Evolutionary conservation across 2,113 vertebrate species (phyloP).

Genomic region (Colistium nudipinnis): DNA sequence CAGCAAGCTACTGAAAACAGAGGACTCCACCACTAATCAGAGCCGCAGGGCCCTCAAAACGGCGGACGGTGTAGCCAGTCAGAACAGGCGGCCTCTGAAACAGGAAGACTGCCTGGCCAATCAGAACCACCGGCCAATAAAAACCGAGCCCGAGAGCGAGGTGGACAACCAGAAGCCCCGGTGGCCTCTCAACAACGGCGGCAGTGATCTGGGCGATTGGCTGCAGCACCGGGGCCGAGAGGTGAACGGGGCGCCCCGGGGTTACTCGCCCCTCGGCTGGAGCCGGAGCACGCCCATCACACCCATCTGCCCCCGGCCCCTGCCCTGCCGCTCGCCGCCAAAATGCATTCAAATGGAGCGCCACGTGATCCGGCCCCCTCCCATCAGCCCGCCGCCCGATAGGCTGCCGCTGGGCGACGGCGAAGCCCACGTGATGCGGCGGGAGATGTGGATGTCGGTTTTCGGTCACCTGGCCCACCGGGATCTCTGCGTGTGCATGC

Average conservation of each 20-base stretch:
- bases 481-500: conserved; percentile 96
- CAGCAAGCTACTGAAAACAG: conserved; percentile 84
- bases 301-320: conserved; percentile 75
- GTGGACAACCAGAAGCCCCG: conserved; percentile 86
- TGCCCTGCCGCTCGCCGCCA: conserved; percentile 89
- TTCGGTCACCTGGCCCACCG: conserved; percentile 92
- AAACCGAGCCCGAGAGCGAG: conserved; percentile 87
- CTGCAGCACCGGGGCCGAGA: conserved; percentile 86
- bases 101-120: conserved; percentile 88
- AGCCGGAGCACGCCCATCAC: conserved; percentile 79
- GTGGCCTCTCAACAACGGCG: conserved; percentile 80
- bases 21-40: conserved; percentile 86
- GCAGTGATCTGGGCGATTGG: conserved; percentile 82
- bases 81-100: conserved; percentile 83
- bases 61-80: conserved; percentile 86
- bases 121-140: conserved; percentile 89
- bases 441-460: conserved; percentile 95
- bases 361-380: conserved; percentile 94
- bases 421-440: conserved; percentile 89
- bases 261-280: conserved; percentile 81
- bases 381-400: conserved; percentile 96
- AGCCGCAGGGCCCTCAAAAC: conserved; percentile 82
- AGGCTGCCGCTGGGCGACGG: conserved; percentile 88
- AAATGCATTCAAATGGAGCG: conserved; percentile 96
- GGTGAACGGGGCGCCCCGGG: conserved; percentile 83